Base-by-base conservation (phyloP, 2,113 vertebrate genomes). In the Sceloporus tristichus region DNA sequence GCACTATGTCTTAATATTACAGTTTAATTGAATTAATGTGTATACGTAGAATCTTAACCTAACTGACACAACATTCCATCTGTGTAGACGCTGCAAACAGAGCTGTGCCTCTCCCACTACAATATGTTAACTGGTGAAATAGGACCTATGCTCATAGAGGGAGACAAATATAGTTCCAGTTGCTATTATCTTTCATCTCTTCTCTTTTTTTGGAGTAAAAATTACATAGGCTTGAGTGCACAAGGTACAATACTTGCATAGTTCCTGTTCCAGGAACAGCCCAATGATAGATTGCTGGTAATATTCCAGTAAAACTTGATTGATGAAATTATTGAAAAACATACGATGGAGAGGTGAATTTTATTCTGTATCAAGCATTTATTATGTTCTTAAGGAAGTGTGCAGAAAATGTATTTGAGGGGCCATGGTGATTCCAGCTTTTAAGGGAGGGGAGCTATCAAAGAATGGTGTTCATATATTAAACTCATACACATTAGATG, bases 261-360 rank as follows among this genome's bases (percentile, higher is more conserved):
- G 62, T 38, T 66, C 80, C 38, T 48, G 7, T 48, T 48, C 48
- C 48, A 62, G 34, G 68, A 68, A 66, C 62, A 82, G 27, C 38
- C 19, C 65, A 82, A 25, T 82, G 23, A 48, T 70, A n/a, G 4
- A 84, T 21, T 23, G 21, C 21, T 48, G 18, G 38, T 10, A 76
- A 76, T 18, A 59, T 65, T 40, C 56, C n/a, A 81, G n/a, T 65
- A 59, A 59, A 4, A 56, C 53, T 56, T 48, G 74, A 14, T 77
- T 85, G 84, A 25, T 65, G 7, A 54, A 53, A 84, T 59, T 62
- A 66, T 62, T 85, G 34, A 8, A 65, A 76, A 85, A 85, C 62
- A 16, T 4, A 19, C 40, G 34, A 25, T 75, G 71, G 14, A 40
- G 34, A 71, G 27, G 9, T 84, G 16, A 73, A 73, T 48, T 14